A percentile compares a stretch with the other conserved stretches of the same genome.
phyloP scores from a whole-genome alignment of 2,797 vertebrate genomes.

The Hapalemur alaotrensis region DNA sequence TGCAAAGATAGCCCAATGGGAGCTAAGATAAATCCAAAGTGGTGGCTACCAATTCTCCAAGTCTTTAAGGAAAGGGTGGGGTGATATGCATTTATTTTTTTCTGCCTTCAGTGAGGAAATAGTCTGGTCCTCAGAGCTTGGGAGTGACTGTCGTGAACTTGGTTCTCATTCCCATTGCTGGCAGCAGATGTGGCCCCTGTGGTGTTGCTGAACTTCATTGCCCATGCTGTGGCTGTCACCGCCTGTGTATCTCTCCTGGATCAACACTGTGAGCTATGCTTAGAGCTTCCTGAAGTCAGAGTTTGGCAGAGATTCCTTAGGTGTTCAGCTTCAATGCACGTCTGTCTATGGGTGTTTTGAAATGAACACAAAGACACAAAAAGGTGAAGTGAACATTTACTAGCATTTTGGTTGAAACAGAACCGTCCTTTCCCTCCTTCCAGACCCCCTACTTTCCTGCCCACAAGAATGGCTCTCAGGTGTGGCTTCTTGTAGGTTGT shows the following conservation, averaged over 20 bases:
- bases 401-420: background rate
- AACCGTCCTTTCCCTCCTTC: background rate
- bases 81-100: background rate
- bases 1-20: background rate
- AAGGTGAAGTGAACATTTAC: background rate
- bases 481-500: background rate
- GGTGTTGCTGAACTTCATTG: background rate
- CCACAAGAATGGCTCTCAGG: background rate
- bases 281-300: background rate
- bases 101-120: background rate
- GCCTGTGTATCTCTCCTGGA: background rate
- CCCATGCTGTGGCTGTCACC: background rate
- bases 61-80: background rate
- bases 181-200: fast-evolving
- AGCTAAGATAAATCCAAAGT: background rate
- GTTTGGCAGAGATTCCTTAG: background rate
- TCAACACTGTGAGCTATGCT: background rate
- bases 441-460: background rate
- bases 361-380: background rate
- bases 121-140: background rate
- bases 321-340: background rate
- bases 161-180: background rate
- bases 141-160: background rate
- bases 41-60: background rate
- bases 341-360: background rate